Percentiles rank a stretch among this genome's conserved stretches.
Evolutionary conservation across 2,888 invertebrate species (phyloP).

Genomic region (Ormyrus thymus): DNA sequence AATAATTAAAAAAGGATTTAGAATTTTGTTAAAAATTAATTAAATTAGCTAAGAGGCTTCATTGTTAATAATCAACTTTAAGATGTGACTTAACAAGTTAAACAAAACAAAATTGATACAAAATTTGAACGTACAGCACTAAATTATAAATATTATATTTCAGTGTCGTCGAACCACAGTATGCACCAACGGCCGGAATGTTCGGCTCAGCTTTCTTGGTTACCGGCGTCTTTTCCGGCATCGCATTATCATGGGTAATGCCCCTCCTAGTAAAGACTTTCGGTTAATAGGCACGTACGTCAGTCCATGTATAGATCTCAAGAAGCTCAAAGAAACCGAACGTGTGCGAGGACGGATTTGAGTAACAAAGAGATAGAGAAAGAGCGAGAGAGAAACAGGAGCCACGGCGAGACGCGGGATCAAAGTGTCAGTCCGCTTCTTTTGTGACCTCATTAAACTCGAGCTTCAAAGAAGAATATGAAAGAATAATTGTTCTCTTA

Average conservation of each 20-base stretch:
- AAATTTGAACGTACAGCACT: conserved; percentile 61
- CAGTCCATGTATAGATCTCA: conserved; percentile 27
- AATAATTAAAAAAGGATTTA: too few species aligned
- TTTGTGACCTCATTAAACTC: conserved; percentile 40
- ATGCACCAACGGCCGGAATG: conserved; percentile 95
- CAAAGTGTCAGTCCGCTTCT: conserved; percentile 16
- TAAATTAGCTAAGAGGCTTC: too few species aligned
- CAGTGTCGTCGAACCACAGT: conserved; percentile 88
- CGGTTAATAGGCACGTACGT: conserved; percentile 48
- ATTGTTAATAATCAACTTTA: too few species aligned
- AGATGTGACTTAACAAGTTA: too few species aligned
- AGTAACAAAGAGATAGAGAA: conserved; percentile 5
- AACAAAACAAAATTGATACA: not conserved
- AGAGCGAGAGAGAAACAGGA: not conserved
- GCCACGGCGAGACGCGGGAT: not conserved
- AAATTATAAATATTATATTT: conserved; percentile 14
- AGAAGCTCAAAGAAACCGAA: conserved; percentile 26
- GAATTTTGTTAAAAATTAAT: too few species aligned
- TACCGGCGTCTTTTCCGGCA: conserved; percentile 91
- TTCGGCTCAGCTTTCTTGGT: conserved; percentile 95
- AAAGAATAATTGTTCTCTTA: conserved; percentile 53
- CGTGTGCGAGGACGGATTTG: not conserved
- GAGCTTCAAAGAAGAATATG: conserved; percentile 45
- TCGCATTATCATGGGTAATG: conserved; percentile 84
- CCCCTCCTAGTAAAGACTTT: conserved; percentile 78